Percentiles rank a stretch among this genome's conserved stretches.
Conservation (phyloP, 2,113 vertebrate genomes). For the Sitta europaea region DNA sequence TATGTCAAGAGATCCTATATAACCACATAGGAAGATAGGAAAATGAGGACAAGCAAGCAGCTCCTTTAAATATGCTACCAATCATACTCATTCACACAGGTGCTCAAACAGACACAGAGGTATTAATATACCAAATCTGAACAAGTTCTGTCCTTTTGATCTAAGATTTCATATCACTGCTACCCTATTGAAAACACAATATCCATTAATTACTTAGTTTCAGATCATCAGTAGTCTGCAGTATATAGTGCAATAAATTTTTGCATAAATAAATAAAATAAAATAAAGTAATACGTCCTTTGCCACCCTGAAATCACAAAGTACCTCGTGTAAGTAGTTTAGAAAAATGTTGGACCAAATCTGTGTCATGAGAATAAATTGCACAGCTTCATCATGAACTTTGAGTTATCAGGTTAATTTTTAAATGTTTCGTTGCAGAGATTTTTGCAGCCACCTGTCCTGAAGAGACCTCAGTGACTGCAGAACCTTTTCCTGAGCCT, state of each 20-base stretch:
- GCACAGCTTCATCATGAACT: neutral
- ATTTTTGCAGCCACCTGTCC: neutral
- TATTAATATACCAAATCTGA: neutral
- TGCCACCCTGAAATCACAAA: neutral
- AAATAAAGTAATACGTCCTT: neutral
- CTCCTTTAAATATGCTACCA: neutral
- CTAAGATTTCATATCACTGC: neutral
- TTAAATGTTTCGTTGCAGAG: neutral
- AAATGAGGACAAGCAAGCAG: neutral
- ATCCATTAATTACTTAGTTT: neutral
- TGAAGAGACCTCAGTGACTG: neutral
- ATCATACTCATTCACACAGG: neutral
- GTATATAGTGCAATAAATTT: neutral
- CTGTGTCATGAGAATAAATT: neutral
- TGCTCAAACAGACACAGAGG: neutral
- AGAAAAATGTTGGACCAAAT: neutral
- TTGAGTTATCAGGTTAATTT: constrained; percentile 40
- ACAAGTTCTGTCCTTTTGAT: neutral
- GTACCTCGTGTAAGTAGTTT: neutral
- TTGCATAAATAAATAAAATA: too few relatives aligned
- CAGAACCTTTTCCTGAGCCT: neutral
- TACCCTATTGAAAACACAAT: neutral
- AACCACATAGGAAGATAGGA: neutral
- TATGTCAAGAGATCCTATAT: neutral
- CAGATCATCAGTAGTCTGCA: neutral